A percentile compares a stretch with the other conserved stretches of the same genome.
These are phyloP conservation scores for Hemicordylus capensis DNA, from an alignment of 2,113 vertebrate genomes.

Conservation along the genomic window DNA sequence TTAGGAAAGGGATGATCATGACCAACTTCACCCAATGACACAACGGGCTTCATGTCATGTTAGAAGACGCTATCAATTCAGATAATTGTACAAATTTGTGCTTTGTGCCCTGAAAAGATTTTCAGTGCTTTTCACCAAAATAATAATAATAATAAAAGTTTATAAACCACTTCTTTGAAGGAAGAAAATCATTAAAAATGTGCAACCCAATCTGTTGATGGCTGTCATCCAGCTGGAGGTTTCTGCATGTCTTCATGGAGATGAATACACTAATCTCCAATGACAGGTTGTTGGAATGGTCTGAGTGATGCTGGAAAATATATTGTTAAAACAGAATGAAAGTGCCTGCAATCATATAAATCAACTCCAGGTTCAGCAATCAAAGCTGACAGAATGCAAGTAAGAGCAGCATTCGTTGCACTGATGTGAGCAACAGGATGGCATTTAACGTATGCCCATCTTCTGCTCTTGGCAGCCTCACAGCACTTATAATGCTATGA, in stretches of 20 bases:
- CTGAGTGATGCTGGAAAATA: slow-evolving; percentile 1
- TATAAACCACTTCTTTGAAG: not conserved
- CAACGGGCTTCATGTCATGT: not conserved
- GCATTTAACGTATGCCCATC: slow-evolving; percentile 1
- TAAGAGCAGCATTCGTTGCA: not conserved
- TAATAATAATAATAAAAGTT: not conserved
- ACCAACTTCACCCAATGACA: not conserved
- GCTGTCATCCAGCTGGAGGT: not conserved
- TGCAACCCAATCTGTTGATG: not conserved
- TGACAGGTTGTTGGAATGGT: slow-evolving; percentile 23
- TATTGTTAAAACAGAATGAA: slow-evolving; percentile 21
- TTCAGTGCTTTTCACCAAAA: not conserved
- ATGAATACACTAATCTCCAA: slow-evolving; percentile 4
- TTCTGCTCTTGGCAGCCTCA: slow-evolving; percentile 7
- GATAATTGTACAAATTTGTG: not conserved
- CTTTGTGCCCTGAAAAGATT: not conserved
- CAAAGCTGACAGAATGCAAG: slow-evolving; percentile 19
- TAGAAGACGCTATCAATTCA: not conserved
- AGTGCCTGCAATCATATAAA: slow-evolving; percentile 17
- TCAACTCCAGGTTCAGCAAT: slow-evolving; percentile 20
- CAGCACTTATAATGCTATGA: not conserved
- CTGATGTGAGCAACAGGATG: not conserved
- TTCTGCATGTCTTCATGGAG: slow-evolving; percentile 11
- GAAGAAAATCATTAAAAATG: not conserved
- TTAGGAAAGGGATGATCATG: not conserved